Percentiles rank a stretch among this genome's conserved stretches.
Evolutionary conservation across 1,140 invertebrate genomes (phyloP).

Genomic region (Drosophila albomicans): DNA sequence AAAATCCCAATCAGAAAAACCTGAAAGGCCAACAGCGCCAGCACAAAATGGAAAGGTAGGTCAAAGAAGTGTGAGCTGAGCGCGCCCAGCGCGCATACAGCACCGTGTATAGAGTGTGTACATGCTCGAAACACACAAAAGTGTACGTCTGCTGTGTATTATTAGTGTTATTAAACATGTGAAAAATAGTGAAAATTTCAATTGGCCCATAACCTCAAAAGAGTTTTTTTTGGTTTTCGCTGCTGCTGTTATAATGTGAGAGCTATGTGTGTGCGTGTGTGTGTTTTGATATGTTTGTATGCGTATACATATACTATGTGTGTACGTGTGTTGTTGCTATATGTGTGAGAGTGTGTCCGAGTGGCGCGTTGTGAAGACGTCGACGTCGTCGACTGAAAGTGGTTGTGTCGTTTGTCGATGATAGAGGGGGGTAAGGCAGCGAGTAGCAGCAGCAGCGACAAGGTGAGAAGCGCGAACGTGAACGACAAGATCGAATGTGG

Average conservation of each 20-base stretch:
- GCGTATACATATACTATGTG: constrained; percentile 37
- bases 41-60: constrained; percentile 83
- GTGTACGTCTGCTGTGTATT: constrained; percentile 10
- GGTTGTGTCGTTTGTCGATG: constrained; percentile 69
- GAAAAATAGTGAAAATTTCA: constrained; percentile 74
- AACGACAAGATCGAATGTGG: constrained; percentile 62
- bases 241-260: constrained; percentile 59
- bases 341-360: constrained; percentile 50
- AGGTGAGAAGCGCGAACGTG: constrained; percentile 64
- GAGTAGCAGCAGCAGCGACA: constrained; percentile 33
- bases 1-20: constrained; percentile 59
- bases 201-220: constrained; percentile 77
- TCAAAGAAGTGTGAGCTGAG: constrained; percentile 60
- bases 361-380: constrained; percentile 58
- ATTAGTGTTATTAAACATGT: constrained; percentile 51
- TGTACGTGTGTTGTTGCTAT: constrained; percentile 47
- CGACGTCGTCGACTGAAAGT: constrained; percentile 72
- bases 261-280: constrained; percentile 43
- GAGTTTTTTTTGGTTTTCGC: constrained; percentile 71
- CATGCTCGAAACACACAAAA: constrained; percentile 51
- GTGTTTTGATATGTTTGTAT: constrained; percentile 32
- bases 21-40: constrained; percentile 67
- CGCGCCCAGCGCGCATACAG: constrained; percentile 49
- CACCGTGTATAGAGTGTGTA: constrained; percentile 38
- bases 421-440: constrained; percentile 27